These are phyloP conservation scores for Steinernema khuongi DNA, from an alignment of 1,140 invertebrate genomes.

Conservation along the genomic window DNA sequence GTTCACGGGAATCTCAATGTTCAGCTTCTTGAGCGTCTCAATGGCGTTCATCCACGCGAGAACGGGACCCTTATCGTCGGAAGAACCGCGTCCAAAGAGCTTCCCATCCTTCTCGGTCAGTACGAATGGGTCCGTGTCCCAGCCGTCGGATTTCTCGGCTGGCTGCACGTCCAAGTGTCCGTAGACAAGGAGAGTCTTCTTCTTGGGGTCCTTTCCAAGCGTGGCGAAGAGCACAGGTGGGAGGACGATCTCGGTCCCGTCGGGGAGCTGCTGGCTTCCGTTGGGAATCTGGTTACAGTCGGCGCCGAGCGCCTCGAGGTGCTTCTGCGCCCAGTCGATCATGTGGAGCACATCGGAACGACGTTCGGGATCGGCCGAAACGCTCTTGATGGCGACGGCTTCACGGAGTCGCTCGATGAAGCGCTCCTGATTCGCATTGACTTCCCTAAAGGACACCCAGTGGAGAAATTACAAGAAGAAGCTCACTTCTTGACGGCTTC, in stretches of 20 bases:
- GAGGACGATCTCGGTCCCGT: slow-evolving; percentile 70
- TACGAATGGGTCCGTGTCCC: slow-evolving; percentile 88
- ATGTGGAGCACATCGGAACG: slow-evolving; percentile 70
- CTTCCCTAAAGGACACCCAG: not conserved
- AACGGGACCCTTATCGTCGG: slow-evolving; percentile 79
- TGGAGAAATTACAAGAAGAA: not conserved
- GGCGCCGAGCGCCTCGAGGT: slow-evolving; percentile 37
- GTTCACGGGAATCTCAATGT: slow-evolving; percentile 76
- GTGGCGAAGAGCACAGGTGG: slow-evolving; percentile 79
- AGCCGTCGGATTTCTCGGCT: slow-evolving; percentile 78
- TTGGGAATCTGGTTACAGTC: slow-evolving; percentile 58
- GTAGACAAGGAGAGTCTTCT: slow-evolving; percentile 83
- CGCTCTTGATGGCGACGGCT: slow-evolving; percentile 84
- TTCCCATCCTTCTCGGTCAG: slow-evolving; percentile 81
- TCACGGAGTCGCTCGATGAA: slow-evolving; percentile 62
- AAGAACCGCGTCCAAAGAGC: slow-evolving; percentile 81
- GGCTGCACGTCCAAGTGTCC: slow-evolving; percentile 98
- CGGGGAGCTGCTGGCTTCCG: slow-evolving; percentile 71
- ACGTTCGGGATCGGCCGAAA: slow-evolving; percentile 77
- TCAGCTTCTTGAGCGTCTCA: slow-evolving; percentile 74
- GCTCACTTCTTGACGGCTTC: slow-evolving; percentile 1
- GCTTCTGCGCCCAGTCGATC: slow-evolving; percentile 73
- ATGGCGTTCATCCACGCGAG: slow-evolving; percentile 89
- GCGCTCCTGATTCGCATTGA: not conserved
- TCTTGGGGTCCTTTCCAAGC: slow-evolving; percentile 73